A percentile compares a stretch with the other conserved stretches of the same genome.
These are phyloP conservation scores for Brachionus asplanchnoidis DNA, from an alignment of 1,140 invertebrate species.

Conservation along the genomic window DNA sequence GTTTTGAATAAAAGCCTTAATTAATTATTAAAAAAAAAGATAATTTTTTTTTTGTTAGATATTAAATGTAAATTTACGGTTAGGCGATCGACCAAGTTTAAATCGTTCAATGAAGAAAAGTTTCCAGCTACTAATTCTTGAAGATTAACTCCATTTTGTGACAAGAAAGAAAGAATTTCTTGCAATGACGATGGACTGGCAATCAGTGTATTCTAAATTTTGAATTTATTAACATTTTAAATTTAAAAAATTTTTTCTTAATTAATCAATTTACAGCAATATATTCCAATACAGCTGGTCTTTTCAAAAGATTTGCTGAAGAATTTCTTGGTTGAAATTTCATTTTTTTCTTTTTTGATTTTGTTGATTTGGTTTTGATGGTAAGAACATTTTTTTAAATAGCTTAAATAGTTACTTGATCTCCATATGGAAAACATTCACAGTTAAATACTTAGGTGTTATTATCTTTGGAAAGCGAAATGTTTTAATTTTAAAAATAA, in stretches of 20 bases:
- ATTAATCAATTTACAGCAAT: not conserved
- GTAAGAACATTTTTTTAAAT: not conserved
- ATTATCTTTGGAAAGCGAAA: not conserved
- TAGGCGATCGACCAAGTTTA: not conserved
- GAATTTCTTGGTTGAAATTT: not conserved
- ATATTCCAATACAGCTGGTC: not conserved
- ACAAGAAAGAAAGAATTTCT: not conserved
- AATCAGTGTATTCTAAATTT: not conserved
- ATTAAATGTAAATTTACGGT: not conserved
- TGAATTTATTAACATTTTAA: not conserved
- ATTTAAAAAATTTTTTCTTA: not conserved
- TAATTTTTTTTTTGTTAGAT: not conserved
- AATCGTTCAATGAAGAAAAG: not conserved
- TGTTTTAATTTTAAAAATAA: not conserved
- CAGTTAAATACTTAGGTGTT: not conserved
- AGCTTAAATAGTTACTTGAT: not conserved
- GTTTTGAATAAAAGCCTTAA: not conserved
- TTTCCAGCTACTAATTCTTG: not conserved
- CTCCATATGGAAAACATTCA: not conserved
- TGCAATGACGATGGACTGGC: not conserved
- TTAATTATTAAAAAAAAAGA: not conserved
- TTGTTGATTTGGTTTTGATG: not conserved
- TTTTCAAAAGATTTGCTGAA: not conserved
- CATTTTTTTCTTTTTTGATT: not conserved
- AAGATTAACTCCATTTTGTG: not conserved